These are phyloP conservation scores for Pilophorus perplexus DNA, from an alignment of 2,888 invertebrate genomes.

Conservation along the genomic window DNA sequence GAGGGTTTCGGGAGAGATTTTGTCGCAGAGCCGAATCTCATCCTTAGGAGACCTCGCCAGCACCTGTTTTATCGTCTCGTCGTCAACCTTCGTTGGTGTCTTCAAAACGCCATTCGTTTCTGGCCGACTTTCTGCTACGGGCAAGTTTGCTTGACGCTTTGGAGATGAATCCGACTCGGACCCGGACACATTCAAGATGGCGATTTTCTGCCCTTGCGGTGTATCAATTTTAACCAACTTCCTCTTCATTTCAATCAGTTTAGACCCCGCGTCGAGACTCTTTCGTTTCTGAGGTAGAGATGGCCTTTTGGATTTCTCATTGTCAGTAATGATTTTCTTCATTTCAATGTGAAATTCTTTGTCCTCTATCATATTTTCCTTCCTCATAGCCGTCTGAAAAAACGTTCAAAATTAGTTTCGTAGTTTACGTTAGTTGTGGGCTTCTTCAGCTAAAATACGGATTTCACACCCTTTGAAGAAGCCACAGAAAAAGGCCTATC, in stretches of 20 bases:
- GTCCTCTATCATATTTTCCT: constrained; percentile 17
- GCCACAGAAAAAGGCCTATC: background rate
- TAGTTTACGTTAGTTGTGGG: too few species aligned
- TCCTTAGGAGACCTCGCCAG: background rate
- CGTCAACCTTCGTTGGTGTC: background rate
- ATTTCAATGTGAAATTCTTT: constrained; percentile 23
- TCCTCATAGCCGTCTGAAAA: constrained; percentile 19
- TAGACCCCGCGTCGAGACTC: constrained; percentile 1
- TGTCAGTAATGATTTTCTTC: too few species aligned
- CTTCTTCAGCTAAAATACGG: too few species aligned
- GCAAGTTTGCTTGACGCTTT: too few species aligned
- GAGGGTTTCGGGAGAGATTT: background rate
- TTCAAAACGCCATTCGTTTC: too few species aligned
- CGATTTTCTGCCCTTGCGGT: background rate
- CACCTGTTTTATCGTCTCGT: constrained; percentile 5
- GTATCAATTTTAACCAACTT: constrained; percentile 20
- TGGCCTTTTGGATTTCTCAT: too few species aligned
- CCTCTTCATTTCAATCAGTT: background rate
- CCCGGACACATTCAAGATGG: constrained; percentile 18
- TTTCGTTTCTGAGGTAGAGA: constrained; percentile 1
- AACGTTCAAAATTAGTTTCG: background rate
- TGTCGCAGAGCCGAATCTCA: background rate
- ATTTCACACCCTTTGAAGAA: too few species aligned
- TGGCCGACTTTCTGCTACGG: too few species aligned
- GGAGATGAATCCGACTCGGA: constrained; percentile 31